Evolutionary conservation across 2,797 vertebrate species (phyloP), one percentile per base, ranked within the genome.

Genomic region (Chlorospingus flavigularis): DNA sequence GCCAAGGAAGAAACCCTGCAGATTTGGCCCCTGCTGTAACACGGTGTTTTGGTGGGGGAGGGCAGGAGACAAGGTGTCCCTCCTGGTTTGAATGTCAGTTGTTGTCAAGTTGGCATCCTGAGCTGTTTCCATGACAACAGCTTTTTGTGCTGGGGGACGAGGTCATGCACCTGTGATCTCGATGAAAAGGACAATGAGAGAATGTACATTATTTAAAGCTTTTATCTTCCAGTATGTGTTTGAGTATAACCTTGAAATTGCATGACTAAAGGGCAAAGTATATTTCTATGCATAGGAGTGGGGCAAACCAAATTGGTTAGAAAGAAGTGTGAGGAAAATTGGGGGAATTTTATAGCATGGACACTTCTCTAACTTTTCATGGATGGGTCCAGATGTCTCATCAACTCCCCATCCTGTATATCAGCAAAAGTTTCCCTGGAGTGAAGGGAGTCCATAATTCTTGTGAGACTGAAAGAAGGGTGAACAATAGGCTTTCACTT

Each of bases 51-150:
- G 72, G 42, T 86, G 92, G 74, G 80, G 91, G 80, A 77, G 70
- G 82, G 93, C 83, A 63, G 67, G 73, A 91, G 62, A 85, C 86
- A 91, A 96, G 94, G 39, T 90, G 96, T 97, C 96, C 96, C 96
- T 97, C 92, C 94, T 87, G 95, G 94, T 97, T 97, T 98, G 97
- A 98, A 98, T 97, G 97, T 98, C 97, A 97, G 96, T 97, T 97
- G 92, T 95, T 97, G 97, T 97, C 95, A 96, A 84, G 94, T 95
- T 97, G 95, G 97, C 96, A 96, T 97, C 92, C 51, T 63, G 73
- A 53, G 47, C 94, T 74, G 96, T 98, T 98, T 94, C 97, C 92
- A 97, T 97, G 96, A 95, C 94, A 96, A 98, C 96, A 43, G 88
- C 65, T 89, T 97, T 94, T 94, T 96, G 91, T 91, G 28, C 68